Evolutionary conservation across 2,888 invertebrate genomes (phyloP).

Genomic region (Eurytoma adleriae): DNA sequence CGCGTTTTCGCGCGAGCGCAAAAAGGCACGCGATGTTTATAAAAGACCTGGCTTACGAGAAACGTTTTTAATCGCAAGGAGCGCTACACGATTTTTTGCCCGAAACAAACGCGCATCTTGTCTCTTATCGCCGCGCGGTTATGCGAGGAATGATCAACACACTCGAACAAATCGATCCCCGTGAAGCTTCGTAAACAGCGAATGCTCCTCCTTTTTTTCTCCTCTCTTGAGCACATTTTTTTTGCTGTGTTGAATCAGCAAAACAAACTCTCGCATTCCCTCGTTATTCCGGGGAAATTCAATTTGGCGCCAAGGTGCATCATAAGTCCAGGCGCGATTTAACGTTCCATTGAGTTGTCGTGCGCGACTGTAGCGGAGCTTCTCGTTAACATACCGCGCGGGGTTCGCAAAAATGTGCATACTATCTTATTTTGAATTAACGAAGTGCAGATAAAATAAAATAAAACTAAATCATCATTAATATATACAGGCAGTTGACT

Average conservation of each 20-base stretch:
- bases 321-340: conserved; percentile 23
- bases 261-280: background rate
- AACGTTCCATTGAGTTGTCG: conserved; percentile 46
- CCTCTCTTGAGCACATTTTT: background rate
- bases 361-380: background rate
- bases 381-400: conserved; percentile 34
- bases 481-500: no score
- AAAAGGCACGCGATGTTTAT: no score
- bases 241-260: background rate
- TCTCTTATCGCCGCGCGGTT: background rate
- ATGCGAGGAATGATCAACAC: background rate
- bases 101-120: background rate
- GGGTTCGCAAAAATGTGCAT: no score
- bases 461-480: no score
- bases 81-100: background rate
- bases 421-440: no score
- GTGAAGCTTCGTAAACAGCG: background rate
- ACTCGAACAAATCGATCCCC: conserved; percentile 13
- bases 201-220: background rate
- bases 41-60: no score
- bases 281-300: background rate
- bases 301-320: background rate
- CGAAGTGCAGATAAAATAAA: no score
- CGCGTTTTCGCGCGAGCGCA: no score
- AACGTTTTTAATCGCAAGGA: no score